These are phyloP conservation scores for Coilia nasus DNA, from an alignment of 2,797 vertebrate genomes.

Conservation along the genomic window DNA sequence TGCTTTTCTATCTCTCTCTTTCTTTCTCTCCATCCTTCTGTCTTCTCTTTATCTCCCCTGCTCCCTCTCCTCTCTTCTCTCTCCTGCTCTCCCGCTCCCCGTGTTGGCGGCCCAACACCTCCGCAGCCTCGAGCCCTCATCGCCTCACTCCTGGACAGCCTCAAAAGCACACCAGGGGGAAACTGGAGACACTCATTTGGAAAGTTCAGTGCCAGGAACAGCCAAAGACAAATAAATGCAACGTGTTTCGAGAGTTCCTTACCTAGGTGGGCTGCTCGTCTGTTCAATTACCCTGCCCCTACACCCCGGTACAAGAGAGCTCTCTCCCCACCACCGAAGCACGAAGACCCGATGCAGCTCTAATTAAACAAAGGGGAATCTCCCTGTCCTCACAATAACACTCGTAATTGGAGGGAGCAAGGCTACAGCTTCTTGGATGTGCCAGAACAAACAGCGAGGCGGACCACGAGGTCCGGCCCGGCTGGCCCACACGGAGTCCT, in stretches of 20 bases:
- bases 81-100: not conserved
- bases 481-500: not conserved
- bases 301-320: constrained; percentile 27
- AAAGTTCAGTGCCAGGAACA: constrained; percentile 81
- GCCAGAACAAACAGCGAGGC: not conserved
- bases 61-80: not conserved
- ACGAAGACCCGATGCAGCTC: constrained; percentile 14
- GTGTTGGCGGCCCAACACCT: constrained; percentile 33
- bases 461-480: not conserved
- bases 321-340: constrained; percentile 18
- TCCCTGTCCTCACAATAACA: constrained; percentile 20
- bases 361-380: constrained; percentile 44
- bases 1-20: not conserved
- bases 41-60: not conserved
- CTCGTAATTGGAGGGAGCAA: not conserved
- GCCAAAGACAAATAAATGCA: constrained; percentile 85
- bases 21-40: not conserved
- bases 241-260: constrained; percentile 76
- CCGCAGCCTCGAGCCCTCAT: constrained; percentile 44
- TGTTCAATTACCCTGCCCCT: constrained; percentile 64
- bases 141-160: constrained; percentile 77
- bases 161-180: constrained; percentile 80
- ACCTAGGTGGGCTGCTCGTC: constrained; percentile 87
- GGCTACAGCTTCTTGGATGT: not conserved
- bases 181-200: constrained; percentile 82